These are phyloP conservation scores for Riptortus pedestris DNA, from an alignment of 1,140 invertebrate genomes.

Conservation along the genomic window DNA sequence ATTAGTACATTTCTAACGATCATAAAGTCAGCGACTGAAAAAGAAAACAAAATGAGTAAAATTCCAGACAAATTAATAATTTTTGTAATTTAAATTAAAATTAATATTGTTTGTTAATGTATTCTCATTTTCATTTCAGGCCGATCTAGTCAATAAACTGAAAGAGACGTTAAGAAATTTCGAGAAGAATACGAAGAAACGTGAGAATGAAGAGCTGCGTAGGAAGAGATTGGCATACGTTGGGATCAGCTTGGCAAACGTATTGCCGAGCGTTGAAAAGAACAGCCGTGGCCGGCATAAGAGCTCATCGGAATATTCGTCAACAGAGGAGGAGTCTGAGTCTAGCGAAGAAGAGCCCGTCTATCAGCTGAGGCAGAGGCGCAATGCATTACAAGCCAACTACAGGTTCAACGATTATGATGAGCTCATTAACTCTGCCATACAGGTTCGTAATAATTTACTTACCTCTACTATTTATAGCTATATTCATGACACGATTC, in stretches of 20 bases:
- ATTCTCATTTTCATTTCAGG: conserved; percentile 41
- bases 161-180: conserved; percentile 43
- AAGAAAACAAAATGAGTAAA: too few relatives aligned
- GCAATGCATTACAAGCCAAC: conserved; percentile 53
- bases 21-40: too few relatives aligned
- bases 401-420: conserved; percentile 88
- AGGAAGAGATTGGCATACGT: conserved; percentile 64
- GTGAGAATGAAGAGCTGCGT: conserved; percentile 54
- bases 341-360: conserved; percentile 51
- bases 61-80: too few relatives aligned
- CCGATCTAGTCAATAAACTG: conserved; percentile 48
- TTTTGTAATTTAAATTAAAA: too few relatives aligned
- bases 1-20: too few relatives aligned
- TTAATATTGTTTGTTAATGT: too few relatives aligned
- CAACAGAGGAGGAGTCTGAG: background rate
- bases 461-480: too few relatives aligned
- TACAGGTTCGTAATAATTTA: conserved; percentile 47
- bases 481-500: too few relatives aligned
- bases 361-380: conserved; percentile 65
- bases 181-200: conserved; percentile 42
- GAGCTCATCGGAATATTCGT: background rate
- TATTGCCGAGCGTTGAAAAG: conserved; percentile 38
- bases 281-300: background rate
- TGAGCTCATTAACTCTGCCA: conserved; percentile 83
- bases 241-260: conserved; percentile 66